Evolutionary conservation across 2,888 invertebrate genomes (phyloP).

Genomic region (Auanema sp.): DNA sequence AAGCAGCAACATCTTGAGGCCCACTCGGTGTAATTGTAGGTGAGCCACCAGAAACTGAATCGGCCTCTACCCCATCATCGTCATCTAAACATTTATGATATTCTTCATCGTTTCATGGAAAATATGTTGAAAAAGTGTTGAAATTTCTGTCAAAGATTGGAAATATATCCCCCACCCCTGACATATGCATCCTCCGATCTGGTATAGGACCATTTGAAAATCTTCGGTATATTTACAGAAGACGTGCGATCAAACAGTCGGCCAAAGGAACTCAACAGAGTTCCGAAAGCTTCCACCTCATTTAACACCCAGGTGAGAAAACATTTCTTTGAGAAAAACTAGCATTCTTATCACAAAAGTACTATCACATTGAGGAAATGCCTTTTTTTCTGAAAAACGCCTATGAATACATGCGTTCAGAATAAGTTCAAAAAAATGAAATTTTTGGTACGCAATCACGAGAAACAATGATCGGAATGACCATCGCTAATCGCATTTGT

Average conservation of each 20-base stretch:
- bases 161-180: neutral
- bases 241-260: conserved; percentile 21
- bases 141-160: conserved; percentile 1
- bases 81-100: conserved; percentile 25
- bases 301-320: too few species aligned
- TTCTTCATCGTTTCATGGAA: neutral
- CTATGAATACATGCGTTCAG: too few species aligned
- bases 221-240: conserved; percentile 19
- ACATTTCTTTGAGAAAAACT: too few species aligned
- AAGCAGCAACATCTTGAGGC: conserved; percentile 9
- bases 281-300: neutral
- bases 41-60: neutral
- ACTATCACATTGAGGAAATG: too few species aligned
- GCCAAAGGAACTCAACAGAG: conserved; percentile 17
- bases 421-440: too few species aligned
- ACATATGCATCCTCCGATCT: conserved; percentile 1
- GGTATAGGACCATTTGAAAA: conserved; percentile 16
- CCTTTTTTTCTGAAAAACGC: too few species aligned
- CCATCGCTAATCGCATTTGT: too few species aligned
- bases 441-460: too few species aligned
- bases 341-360: too few species aligned
- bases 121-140: conserved; percentile 4
- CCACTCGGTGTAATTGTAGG: neutral
- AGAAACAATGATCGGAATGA: too few species aligned
- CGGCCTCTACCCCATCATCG: conserved; percentile 14